Base-by-base conservation (phyloP, 2,888 invertebrate species). In the Idaea aversata region DNA sequence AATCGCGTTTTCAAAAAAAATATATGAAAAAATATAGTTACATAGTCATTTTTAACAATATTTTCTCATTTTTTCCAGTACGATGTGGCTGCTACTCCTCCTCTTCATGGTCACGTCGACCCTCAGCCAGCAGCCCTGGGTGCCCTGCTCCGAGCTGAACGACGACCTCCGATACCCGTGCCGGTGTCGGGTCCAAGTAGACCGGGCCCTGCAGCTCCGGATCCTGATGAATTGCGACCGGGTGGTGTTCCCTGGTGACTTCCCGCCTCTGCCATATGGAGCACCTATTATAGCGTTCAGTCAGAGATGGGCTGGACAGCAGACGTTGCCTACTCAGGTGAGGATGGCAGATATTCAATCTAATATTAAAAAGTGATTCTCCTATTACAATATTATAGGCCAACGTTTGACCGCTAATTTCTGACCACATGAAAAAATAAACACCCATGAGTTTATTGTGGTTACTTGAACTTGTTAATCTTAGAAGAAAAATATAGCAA, bases 181-280 rank as follows among this genome's bases (percentile, higher is more conserved):
- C 90, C 92, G 94, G 58, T 93, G 93, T 64, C 83, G 87, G 34
- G 91, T 93, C 61, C 86, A 88, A 66, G 94, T 94, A 68, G 94
- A 94, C 79, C 77, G 90, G 25, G 84, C 90, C 0, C 77, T 91
- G 13, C 91, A 91, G 73, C 77, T 93, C 5, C 81, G 90, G 65
- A 95, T 97, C 72, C 91, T 94, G 75, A 95, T 97, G 94, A 95
- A 98, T 86, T 98, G 98, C 84, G 97, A 98, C 90, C 90, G 95
- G 7, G 95, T 97, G 34, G 96, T 97, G 36, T 97, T 98, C 79
- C 93, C 95, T 35, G 95, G 95, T 5, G 97, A 98, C 82, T 95
- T 96, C 72, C 95, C 97, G 0, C 93, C 95, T 10, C 86, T 96
- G 74, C 96, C 98, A 1, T 95, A 95, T 79, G 96, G 96, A 61